phyloP scores from a whole-genome alignment of 2,888 invertebrate species.

The Lasioglossum calceatum region DNA sequence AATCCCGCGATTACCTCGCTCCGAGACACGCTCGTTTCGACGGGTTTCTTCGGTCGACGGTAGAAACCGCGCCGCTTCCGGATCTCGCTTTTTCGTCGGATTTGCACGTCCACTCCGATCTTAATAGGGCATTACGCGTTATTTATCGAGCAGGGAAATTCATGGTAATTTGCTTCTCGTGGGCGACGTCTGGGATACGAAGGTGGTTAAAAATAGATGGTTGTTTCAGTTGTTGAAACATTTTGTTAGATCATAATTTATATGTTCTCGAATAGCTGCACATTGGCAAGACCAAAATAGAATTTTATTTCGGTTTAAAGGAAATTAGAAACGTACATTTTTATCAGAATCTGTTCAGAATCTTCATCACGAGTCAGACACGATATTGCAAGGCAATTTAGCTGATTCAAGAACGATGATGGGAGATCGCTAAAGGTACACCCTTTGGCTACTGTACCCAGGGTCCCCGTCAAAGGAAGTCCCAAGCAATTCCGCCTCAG shows the following conservation, averaged over 20 bases:
- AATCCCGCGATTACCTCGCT: constrained; percentile 54
- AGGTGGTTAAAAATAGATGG: no score
- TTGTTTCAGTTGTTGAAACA: no score
- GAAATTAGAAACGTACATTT: no score
- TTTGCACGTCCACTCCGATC: neutral
- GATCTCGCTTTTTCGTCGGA: neutral
- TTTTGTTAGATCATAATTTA: no score
- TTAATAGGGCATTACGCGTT: neutral
- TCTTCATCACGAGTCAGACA: no score
- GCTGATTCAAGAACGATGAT: no score
- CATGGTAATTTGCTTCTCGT: neutral
- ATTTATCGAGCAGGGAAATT: neutral
- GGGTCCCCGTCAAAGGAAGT: neutral
- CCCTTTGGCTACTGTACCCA: neutral
- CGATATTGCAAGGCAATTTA: neutral
- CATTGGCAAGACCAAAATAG: no score
- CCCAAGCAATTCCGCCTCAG: neutral
- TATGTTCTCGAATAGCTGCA: no score
- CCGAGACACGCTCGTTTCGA: neutral
- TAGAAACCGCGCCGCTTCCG: neutral
- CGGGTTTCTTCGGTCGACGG: neutral
- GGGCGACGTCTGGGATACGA: neutral
- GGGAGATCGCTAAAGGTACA: neutral
- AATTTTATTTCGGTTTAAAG: no score
- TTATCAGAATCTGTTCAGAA: no score